Evolutionary conservation across 2,113 vertebrate genomes (phyloP), one percentile per base, ranked within the genome.

Genomic region (Xenopus borealis): DNA sequence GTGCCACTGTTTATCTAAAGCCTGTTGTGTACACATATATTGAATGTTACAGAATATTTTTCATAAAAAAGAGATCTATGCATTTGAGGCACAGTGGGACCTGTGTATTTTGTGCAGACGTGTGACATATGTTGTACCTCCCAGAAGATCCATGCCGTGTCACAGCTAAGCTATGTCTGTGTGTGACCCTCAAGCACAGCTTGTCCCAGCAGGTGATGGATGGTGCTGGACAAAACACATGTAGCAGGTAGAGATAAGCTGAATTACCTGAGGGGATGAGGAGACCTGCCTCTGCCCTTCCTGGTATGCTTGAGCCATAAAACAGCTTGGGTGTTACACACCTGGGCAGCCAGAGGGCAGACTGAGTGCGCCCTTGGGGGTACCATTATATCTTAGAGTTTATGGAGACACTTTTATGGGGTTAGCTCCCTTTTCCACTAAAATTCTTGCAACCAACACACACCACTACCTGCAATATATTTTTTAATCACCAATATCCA

Each of bases 311-410:
- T 76, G 47, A 63, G 59, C 73, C 66, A 69, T 76, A 69, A 76
- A 76, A 74, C 17, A 62, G 30, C 52, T 18, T 75, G 55, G 64
- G 55, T 68, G 55, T 8, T 61, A 62, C 66, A 69, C 73, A 76
- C 73, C 73, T 76, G 73, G 58, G 73, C 66, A 69, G 73, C 73
- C 73, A 76, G 53, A 69, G 66, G 73, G 73, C 73, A 69, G n/a
- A 12, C 11, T 62, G 57, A 75, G 58, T 16, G 55, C 10, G 50
- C 45, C 46, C 27, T 61, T 19, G 62, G 19, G 23, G 50, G 71
- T 52, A 4, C 16, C 30, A 9, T 75, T 62, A 20, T 61, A 30
- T 68, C 45, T 17, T 44, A 52, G 12, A 11, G n/a, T 69, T 76
- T 76, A 69, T 76, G 45, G 27, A 58, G 45, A 69, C 18, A 50